These are phyloP conservation scores for Diorhabda carinulata DNA, from an alignment of 1,140 invertebrate species.

Conservation along the genomic window DNA sequence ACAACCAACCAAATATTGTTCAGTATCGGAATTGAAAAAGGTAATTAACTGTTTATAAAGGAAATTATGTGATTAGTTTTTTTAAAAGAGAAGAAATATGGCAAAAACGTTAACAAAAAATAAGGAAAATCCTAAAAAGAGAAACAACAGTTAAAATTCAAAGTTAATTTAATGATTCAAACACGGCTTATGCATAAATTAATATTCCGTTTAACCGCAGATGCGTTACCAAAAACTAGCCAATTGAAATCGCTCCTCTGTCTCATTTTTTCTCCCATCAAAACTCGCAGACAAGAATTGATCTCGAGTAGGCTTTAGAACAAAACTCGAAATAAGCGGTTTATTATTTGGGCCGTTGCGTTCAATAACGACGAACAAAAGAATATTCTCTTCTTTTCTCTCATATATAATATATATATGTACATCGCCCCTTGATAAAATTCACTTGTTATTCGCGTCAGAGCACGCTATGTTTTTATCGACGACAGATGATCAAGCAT, in stretches of 20 bases:
- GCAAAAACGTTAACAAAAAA: too few species aligned
- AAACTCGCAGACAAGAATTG: neutral
- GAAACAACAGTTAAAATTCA: too few species aligned
- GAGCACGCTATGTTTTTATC: constrained; percentile 36
- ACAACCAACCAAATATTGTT: too few species aligned
- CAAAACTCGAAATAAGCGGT: constrained; percentile 41
- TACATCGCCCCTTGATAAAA: constrained; percentile 31
- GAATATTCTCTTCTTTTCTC: constrained; percentile 33
- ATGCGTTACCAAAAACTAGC: neutral
- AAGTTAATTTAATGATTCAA: too few species aligned
- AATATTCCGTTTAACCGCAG: neutral
- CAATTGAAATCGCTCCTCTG: neutral
- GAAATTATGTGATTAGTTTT: too few species aligned
- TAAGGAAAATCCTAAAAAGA: too few species aligned
- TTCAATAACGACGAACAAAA: constrained; percentile 36
- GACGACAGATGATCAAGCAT: constrained; percentile 42
- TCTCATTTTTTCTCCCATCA: neutral
- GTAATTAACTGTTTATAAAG: too few species aligned
- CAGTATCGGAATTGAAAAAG: too few species aligned
- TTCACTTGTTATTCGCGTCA: constrained; percentile 43
- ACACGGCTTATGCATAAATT: neutral
- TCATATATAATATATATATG: neutral
- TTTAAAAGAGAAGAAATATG: too few species aligned
- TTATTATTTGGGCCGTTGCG: constrained; percentile 38
- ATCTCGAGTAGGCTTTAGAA: constrained; percentile 24